phyloP scores from a whole-genome alignment of 2,797 vertebrate genomes.

The Phrynocephalus vlangalii region DNA sequence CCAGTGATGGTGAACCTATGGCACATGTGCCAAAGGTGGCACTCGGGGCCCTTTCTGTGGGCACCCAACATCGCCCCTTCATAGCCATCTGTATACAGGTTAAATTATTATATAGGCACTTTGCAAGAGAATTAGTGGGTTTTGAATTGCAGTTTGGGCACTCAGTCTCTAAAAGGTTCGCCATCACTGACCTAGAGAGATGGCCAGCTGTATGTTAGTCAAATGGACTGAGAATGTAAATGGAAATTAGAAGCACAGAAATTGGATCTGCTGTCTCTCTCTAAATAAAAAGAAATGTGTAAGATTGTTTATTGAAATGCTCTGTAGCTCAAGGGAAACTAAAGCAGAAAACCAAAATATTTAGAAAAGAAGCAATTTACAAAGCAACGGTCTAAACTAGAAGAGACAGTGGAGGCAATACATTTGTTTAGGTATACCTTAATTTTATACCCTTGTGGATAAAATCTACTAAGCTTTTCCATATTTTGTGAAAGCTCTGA shows the following conservation, averaged over 20 bases:
- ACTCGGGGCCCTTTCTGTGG: too few relatives aligned
- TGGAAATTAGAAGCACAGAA: conserved; percentile 27
- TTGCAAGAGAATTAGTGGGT: too few relatives aligned
- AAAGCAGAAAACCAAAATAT: not conserved
- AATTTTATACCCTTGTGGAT: not conserved
- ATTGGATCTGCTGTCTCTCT: not conserved
- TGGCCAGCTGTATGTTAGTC: conserved; percentile 16
- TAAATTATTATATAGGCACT: too few relatives aligned
- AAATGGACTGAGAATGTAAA: conserved; percentile 45
- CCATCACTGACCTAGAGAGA: conserved; percentile 45
- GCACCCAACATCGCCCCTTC: too few relatives aligned
- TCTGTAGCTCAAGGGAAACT: not conserved
- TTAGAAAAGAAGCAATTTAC: not conserved
- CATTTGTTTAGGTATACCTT: too few relatives aligned
- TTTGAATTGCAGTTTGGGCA: too few relatives aligned
- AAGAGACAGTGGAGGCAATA: not conserved
- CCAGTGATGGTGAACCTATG: too few relatives aligned
- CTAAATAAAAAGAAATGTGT: conserved; percentile 31
- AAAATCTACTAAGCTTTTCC: not conserved
- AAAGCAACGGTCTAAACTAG: not conserved
- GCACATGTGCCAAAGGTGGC: too few relatives aligned
- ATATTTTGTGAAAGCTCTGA: too few relatives aligned
- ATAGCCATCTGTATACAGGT: too few relatives aligned
- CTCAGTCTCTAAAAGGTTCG: too few relatives aligned
- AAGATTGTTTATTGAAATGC: conserved; percentile 7